Base-by-base conservation (phyloP, 2,113 vertebrate genomes). In the Ptyas mucosa region DNA sequence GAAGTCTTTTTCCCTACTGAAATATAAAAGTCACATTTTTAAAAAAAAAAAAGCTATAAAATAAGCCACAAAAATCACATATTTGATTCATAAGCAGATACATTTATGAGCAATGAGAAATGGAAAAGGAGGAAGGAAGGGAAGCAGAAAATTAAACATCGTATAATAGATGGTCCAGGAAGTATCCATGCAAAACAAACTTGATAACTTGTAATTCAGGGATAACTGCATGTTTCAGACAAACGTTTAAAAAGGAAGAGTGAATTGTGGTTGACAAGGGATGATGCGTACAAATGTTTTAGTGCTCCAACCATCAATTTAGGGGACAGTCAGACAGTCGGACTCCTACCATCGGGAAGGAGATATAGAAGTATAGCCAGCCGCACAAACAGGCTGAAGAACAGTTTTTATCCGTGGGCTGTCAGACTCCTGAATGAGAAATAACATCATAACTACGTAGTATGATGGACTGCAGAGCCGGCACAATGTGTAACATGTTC, bases 131-230 rank as follows among this genome's bases (percentile, higher is more conserved):
- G 5, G 26, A 94, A 94, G 91, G 5, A 39, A 92, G 7, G 54
- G 93, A 94, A 94, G 49, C 0, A 8, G 1, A 93, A 85, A 89
- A 92, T 89, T 0, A 2, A 94, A 86, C 69, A 69, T 61, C 15
- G 0, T 52, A 57, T 61, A 85, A 58, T 86, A 85, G 89, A 85
- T 89, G 92, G 34, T 21, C 39, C 75, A 52, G 88, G 87, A 81
- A 89, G n/a, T 86, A 91, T 81, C 15, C 52, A 57, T 69, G 58
- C 85, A 54, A 89, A 92, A 46, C 39, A 88, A 89, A 89, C 11
- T 46, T 21, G 34, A 88, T 88, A 88, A 52, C n/a, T 51, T 53
- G 21, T 24, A 92, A 88, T 88, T 92, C 57, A 53, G 75, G 43
- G 39, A 85, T 57, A 87, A 51, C 26, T 61, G 26, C 18, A n/a